Base-by-base conservation (phyloP, 2,888 invertebrate genomes). In the Hypomecis punctinalis region DNA sequence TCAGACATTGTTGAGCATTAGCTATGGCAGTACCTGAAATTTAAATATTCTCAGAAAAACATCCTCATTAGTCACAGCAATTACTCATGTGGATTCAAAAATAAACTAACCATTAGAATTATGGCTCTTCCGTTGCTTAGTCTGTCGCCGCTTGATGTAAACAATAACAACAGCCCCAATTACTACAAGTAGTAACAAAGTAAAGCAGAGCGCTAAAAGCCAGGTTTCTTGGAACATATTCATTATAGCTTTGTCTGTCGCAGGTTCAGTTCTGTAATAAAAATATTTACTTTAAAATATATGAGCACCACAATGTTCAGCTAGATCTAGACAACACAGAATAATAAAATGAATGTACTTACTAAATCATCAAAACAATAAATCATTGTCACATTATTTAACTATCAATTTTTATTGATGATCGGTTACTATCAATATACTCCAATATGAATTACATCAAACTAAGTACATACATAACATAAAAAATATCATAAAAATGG, bases 151-250 rank as follows among this genome's bases (percentile, higher is more conserved):
- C 70, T 84, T 85, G 67, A 93, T 82, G 73, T 85, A 91, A 79
- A 91, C 80, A 79, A 90, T 85, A 69, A 86, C 79, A 67, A 88
- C 89, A 58, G 88, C 82, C 61, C 90, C 87, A 69, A 85, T 82
- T 75, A 92, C 74, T 67, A 93, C 82, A 71, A 92, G 80, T 52
- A 85, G 84, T 78, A 92, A 83, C 82, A 92, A 84, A 79, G 83
- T 86, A 71, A 90, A 81, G 79, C 90, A 85, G 71, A 92, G 78
- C 61, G 86, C 89, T 76, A 93, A 77, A 62, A 93, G 83, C 92
- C 92, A 93, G 73, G 92, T 91, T 87, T 92, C 91, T 83, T 90
- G 92, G 82, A 92, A 91, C 79, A 93, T 86, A 75, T 90, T 85
- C 76, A 90, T 82, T 80, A 90, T 86, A 72, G 90, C 90, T 78